phyloP scores from a whole-genome alignment of 2,797 vertebrate species.

The Aulostomus chinensis region DNA sequence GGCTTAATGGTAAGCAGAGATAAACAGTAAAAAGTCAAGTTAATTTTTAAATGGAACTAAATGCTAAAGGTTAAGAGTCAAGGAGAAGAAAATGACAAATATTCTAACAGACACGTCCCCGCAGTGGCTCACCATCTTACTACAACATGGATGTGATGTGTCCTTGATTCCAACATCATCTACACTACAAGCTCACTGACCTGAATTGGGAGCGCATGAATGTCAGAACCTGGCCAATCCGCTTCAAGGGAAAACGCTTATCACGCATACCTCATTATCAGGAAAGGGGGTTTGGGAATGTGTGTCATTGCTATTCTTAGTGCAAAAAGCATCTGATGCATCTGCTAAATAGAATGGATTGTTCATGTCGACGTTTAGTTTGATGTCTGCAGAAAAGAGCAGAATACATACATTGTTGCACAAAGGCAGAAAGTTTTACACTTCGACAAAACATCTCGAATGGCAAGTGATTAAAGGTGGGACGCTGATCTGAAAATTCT shows the following conservation, averaged over 20 bases:
- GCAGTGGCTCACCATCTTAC: constrained; percentile 29
- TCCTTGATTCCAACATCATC: constrained; percentile 45
- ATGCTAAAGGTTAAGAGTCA: constrained; percentile 1
- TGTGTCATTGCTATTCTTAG: constrained; percentile 72
- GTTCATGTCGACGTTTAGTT: constrained; percentile 17
- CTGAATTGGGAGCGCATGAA: constrained; percentile 72
- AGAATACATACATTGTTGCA: neutral
- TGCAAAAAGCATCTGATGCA: constrained; percentile 20
- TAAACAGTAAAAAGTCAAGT: neutral
- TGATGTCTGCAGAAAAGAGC: neutral
- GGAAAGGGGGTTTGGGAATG: constrained; percentile 55
- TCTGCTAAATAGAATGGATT: constrained; percentile 28
- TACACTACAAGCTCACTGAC: constrained; percentile 76
- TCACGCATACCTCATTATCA: constrained; percentile 70
- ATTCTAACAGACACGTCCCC: constrained; percentile 15
- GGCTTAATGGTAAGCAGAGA: neutral
- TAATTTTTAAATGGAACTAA: constrained; percentile 3
- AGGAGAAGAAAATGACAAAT: constrained; percentile 6
- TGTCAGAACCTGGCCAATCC: constrained; percentile 68
- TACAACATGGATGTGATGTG: constrained; percentile 20
- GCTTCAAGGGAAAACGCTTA: constrained; percentile 54
- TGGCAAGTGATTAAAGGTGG: constrained; percentile 19
- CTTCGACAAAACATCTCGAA: neutral
- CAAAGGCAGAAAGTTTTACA: neutral
- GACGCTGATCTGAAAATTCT: constrained; percentile 37